phyloP scores from a whole-genome alignment of 2,888 invertebrate species.

The Masnerella sp. region DNA sequence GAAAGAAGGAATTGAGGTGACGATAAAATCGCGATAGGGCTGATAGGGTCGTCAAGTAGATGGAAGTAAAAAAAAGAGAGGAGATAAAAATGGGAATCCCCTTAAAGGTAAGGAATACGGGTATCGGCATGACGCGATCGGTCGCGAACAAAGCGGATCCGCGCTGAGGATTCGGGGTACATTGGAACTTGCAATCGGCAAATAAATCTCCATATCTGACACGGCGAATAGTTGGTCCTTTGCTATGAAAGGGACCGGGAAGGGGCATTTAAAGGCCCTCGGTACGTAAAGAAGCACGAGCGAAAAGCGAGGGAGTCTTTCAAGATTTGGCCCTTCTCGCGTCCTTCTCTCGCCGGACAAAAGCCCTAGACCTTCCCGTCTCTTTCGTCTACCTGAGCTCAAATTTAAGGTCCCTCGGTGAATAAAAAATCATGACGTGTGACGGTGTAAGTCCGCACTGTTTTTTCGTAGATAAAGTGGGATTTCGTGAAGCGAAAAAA shows the following conservation, averaged over 20 bases:
- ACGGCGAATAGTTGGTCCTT: conserved; percentile 65
- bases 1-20: conserved; percentile 19
- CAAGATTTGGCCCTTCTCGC: not conserved
- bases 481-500: conserved; percentile 37
- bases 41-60: conserved; percentile 42
- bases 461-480: conserved; percentile 52
- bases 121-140: conserved; percentile 74
- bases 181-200: conserved; percentile 65
- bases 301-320: too few species aligned
- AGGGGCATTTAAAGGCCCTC: too few species aligned
- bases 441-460: conserved; percentile 52
- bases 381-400: conserved; percentile 48
- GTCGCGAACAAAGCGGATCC: conserved; percentile 68
- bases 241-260: too few species aligned
- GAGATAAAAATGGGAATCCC: conserved; percentile 38
- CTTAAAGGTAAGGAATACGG: conserved; percentile 63
- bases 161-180: conserved; percentile 37
- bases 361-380: conserved; percentile 15
- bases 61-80: conserved; percentile 31
- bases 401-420: conserved; percentile 26
- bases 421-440: conserved; percentile 60
- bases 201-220: conserved; percentile 76
- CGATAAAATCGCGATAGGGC: conserved; percentile 42
- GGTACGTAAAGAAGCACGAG: too few species aligned
- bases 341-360: conserved; percentile 6